Evolutionary conservation across 1,140 invertebrate species (phyloP), one percentile per base, ranked within the genome.

Genomic region (Pogonomyrmex californicus): DNA sequence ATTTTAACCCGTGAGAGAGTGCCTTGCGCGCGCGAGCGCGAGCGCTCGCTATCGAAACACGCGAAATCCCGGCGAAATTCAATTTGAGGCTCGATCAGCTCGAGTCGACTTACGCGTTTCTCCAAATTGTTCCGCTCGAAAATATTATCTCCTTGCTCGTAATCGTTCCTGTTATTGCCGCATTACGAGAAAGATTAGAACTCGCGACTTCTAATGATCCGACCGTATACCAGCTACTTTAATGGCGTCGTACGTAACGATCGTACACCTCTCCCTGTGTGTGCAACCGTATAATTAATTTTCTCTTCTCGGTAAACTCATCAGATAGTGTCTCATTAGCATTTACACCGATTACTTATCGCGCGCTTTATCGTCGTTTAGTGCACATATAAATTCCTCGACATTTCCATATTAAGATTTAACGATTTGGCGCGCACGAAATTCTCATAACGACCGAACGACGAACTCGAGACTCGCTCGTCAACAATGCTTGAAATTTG

Each of bases 271-370:
- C 12, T 30, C 41, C 41, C n/a, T 14, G 4, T 47, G 14, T 30
- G 12, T 9, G 17, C 54, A 38, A 54, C 6, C 51, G 51, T 60
- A 73, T 44, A 63, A 85, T 85, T 85, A 85, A 38, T 75, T 65
- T 51, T 63, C 41, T 76, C 54, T 36, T 12, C 70, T 76, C 58
- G 17, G 58, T 30, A 85, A 23, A 60, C 71, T 63, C 58, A 65
- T 76, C 73, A 56, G 49, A 47, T 86, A 71, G 56, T 12, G 36
- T 71, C 66, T 62, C 63, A 86, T 86, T 86, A 86, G 49, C 65
- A 81, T 86, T 86, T 71, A 81, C 51, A 68, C 65, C 33, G 76
- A 81, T 81, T 86, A 81, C 68, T 86, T 81, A 86, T 85, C 47
- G 65, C 47, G 54, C n/a, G 60, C 38, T 78, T 86, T 78, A 77